Evolutionary conservation across 2,888 invertebrate genomes (phyloP), one percentile per base, ranked within the genome.

Genomic region (Encarsia formosa): DNA sequence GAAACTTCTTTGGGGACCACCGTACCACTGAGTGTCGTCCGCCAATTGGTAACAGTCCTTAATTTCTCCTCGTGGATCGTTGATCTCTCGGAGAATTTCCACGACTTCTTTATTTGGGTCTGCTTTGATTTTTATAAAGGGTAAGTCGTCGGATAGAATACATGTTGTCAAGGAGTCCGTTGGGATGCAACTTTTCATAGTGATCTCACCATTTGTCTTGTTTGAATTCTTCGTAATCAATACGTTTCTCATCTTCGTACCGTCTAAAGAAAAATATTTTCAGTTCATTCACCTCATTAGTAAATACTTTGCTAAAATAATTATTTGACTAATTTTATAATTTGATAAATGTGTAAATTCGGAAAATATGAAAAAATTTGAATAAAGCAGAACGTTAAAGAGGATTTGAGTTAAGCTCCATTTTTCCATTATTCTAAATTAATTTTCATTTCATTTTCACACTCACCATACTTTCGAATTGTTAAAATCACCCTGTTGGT

Each of bases 1-100:
- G 39, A 77, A 60, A 31, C 78, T 78, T 40, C 78, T 76, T 64
- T 85, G 81, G 0, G 84, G 82, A 1, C 86, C 85, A 2, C 83
- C 85, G 63, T 78, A 87, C 88, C 88, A 87, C 62, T 84, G 78
- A 1, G 61, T 57, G 18, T 59, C 49, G 0, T 65, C 61, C 3
- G 40, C 45, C 15, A 70, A 44, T 8, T 62, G 40, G 16, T 61
- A 64, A 49, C 71, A 71, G 54, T 71, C 69, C 4, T 55, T 52
- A 6, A 70, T 23, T 35, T 63, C 47, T 2, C 54, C 65, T 0
- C 42, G 15, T 1, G 54, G 15, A 19, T 60, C 42, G 1, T 42
- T 15, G 4, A 16, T 32, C 4, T n/a, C 44, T 9, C 66, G 62
- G 5, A 40, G 50, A 1, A 70, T 57, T 5, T 23, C 46, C 3